These are phyloP conservation scores for Clarias pachynema DNA, from an alignment of 2,797 vertebrate species.

Conservation along the genomic window DNA sequence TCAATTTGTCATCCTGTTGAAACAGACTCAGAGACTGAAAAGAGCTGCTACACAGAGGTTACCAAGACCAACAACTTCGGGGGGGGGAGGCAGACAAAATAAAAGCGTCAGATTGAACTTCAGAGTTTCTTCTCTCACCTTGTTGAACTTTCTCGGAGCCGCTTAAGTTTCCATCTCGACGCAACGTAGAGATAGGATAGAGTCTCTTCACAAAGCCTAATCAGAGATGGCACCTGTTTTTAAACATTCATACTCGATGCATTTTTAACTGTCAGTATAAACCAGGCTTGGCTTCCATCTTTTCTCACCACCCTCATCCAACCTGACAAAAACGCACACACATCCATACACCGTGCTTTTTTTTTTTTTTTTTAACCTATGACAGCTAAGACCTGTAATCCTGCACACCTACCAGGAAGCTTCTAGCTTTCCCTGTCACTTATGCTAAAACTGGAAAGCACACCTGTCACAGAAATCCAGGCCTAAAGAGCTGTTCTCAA, in stretches of 20 bases:
- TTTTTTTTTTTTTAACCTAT: neutral
- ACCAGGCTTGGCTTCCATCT: slow-evolving; percentile 49
- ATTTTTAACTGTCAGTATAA: slow-evolving; percentile 50
- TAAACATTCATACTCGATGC: slow-evolving; percentile 56
- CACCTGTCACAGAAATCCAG: slow-evolving; percentile 25
- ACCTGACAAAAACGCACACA: neutral
- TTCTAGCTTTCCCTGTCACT: neutral
- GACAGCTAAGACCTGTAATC: slow-evolving; percentile 10
- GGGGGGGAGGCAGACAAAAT: neutral
- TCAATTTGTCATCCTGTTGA: slow-evolving; percentile 21
- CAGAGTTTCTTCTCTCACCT: neutral
- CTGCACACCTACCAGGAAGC: slow-evolving; percentile 20
- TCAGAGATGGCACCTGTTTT: slow-evolving; percentile 44
- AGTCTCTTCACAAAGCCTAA: slow-evolving; percentile 29
- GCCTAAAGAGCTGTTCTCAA: slow-evolving; percentile 7
- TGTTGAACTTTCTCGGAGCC: slow-evolving; percentile 32
- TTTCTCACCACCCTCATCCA: slow-evolving; percentile 39
- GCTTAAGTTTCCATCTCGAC: slow-evolving; percentile 15
- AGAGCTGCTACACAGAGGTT: neutral
- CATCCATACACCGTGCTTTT: neutral
- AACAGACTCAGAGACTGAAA: neutral
- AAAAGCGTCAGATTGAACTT: neutral
- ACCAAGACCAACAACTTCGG: neutral
- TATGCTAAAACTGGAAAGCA: slow-evolving; percentile 25
- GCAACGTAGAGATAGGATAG: slow-evolving; percentile 27